phyloP scores from a whole-genome alignment of 2,888 invertebrate species.

The Drosophila birchii region DNA sequence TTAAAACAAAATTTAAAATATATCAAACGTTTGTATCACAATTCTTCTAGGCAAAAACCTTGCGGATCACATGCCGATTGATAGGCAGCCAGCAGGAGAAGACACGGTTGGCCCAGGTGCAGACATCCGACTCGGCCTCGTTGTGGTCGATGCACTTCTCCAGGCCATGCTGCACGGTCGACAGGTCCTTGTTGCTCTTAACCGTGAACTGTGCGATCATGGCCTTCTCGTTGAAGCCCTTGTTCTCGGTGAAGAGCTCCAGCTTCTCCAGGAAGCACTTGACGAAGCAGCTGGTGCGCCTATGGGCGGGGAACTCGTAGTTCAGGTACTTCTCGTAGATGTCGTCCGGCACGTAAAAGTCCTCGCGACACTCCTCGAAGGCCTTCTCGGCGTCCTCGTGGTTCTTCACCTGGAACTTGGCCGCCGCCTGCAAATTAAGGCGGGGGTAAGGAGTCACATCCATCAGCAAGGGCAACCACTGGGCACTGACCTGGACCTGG shows the following conservation, averaged over 20 bases:
- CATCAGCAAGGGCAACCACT: conserved; percentile 31
- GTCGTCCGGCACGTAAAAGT: conserved; percentile 76
- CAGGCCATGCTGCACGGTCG: conserved; percentile 76
- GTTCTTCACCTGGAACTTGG: conserved; percentile 76
- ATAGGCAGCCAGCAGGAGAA: conserved; percentile 82
- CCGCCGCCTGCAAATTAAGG: conserved; percentile 49
- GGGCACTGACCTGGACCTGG: conserved; percentile 66
- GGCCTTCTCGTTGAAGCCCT: conserved; percentile 77
- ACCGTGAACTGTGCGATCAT: conserved; percentile 79
- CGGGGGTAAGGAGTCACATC: conserved; percentile 16
- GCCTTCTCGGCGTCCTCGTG: conserved; percentile 78
- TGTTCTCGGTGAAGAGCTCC: conserved; percentile 77
- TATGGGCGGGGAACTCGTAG: conserved; percentile 81
- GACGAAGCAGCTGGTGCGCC: conserved; percentile 82
- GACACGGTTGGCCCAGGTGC: conserved; percentile 83
- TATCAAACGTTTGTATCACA: conserved; percentile 53
- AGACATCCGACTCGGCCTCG: conserved; percentile 78
- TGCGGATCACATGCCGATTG: conserved; percentile 79
- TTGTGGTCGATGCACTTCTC: conserved; percentile 83
- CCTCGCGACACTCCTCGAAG: conserved; percentile 80
- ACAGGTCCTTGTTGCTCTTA: conserved; percentile 61
- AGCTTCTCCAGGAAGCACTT: conserved; percentile 83
- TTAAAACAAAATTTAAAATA: not conserved
- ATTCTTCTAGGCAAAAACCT: conserved; percentile 54
- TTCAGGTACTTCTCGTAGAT: conserved; percentile 80